Evolutionary conservation across 2,797 vertebrate species (phyloP).

Genomic region (Crocidura indochinensis): DNA sequence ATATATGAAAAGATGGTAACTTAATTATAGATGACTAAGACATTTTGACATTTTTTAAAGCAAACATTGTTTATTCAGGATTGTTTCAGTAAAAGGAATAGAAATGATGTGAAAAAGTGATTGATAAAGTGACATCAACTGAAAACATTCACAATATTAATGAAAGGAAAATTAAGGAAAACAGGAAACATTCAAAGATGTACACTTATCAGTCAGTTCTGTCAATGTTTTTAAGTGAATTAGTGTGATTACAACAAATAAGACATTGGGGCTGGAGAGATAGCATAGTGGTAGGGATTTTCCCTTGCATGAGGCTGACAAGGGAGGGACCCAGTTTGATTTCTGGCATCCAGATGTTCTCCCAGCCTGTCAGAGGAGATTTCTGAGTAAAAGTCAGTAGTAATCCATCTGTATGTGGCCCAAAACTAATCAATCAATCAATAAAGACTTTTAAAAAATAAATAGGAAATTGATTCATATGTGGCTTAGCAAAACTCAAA

Average conservation of each 20-base stretch:
- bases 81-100: background rate
- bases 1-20: background rate
- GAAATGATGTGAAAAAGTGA: background rate
- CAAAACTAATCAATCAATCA: too few relatives aligned
- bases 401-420: too few relatives aligned
- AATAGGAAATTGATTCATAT: too few relatives aligned
- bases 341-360: too few relatives aligned
- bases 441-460: too few relatives aligned
- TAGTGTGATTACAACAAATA: background rate
- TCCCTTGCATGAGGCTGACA: too few relatives aligned
- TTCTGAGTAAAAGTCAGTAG: too few relatives aligned
- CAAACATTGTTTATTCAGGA: background rate
- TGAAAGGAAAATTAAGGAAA: slow-evolving; percentile 7
- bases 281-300: too few relatives aligned
- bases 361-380: too few relatives aligned
- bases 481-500: slow-evolving; percentile 50
- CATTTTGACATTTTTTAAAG: background rate
- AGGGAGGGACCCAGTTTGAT: too few relatives aligned
- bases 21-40: slow-evolving; percentile 2
- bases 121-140: background rate
- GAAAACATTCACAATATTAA: slow-evolving; percentile 37
- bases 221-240: background rate
- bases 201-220: slow-evolving; percentile 1
- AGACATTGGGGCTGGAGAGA: too few relatives aligned
- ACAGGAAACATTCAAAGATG: background rate